Percentiles rank a stretch among this genome's conserved stretches.
Conservation (phyloP, 2,888 invertebrate species). For the Apotomis betuletana region DNA sequence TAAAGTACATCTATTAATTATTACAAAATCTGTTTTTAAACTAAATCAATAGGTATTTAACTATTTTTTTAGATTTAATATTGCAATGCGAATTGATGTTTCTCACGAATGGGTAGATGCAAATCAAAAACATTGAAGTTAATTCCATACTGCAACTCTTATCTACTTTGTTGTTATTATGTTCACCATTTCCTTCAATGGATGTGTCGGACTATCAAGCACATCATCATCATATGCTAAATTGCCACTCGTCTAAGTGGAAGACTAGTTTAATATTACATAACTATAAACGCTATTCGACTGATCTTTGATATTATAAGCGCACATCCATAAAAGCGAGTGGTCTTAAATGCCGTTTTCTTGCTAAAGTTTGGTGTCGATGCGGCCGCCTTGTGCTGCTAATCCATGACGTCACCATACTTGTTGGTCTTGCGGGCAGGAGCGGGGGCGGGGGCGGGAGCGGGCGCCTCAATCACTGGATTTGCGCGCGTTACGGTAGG, state of each 20-base stretch:
- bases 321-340: conserved; percentile 1
- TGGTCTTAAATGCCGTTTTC: conserved; percentile 25
- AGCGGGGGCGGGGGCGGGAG: conserved; percentile 47
- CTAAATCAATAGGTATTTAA: no score
- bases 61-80: no score
- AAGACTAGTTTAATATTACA: background rate
- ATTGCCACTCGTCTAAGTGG: background rate
- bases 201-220: no score
- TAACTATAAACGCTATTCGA: background rate
- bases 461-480: conserved; percentile 44
- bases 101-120: no score
- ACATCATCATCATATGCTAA: no score
- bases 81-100: no score
- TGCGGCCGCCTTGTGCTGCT: conserved; percentile 32
- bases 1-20: no score
- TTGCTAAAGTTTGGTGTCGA: background rate
- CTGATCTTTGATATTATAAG: background rate
- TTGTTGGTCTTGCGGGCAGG: conserved; percentile 61
- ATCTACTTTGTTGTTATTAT: no score
- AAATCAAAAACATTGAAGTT: no score
- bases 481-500: conserved; percentile 48
- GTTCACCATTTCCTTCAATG: no score
- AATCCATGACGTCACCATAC: conserved; percentile 72
- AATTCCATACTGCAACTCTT: no score
- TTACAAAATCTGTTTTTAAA: no score